Evolutionary conservation across 2,113 vertebrate species (phyloP), one percentile per base, ranked within the genome.

Genomic region (Onychostruthus taczanowskii): DNA sequence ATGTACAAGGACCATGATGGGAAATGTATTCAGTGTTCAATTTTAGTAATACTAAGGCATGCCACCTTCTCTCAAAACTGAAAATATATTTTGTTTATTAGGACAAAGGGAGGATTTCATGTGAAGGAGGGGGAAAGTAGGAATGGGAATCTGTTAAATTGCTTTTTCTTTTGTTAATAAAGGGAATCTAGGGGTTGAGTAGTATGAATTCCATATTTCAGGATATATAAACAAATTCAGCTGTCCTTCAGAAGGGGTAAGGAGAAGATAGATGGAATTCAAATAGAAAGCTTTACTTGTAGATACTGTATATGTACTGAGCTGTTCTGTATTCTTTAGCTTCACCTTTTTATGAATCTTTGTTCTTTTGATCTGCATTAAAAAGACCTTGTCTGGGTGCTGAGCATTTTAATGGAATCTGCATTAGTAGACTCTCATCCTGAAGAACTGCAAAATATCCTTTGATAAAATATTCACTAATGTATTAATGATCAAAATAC

Each of bases 391-490:
- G 50, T 91, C 70, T 74, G 0, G 2, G 39, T 82, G 69, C 73
- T 75, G 90, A 88, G 46, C 73, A 81, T 68, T 89, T 93, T 93
- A 95, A 92, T 94, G 73, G 88, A 78, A 89, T 62, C 58, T 79
- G 76, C 63, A 89, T 78, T 94, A 92, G 58, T 49, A 87, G 86
- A 69, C n/a, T 93, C 61, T 75, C 52, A 39, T 92, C n/a, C 56
- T 46, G 76, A 86, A 93, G 70, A 81, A 75, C 53, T 84, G 80
- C 61, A 87, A 78, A 93, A 64, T 90, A 81, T 39, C 50, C 62
- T 97, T 97, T 96, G 96, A 96, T 96, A 94, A 92, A 97, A 79
- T 92, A 95, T 96, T 90, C 90, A 75, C 76, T 92, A 56, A 95
- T 89, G 86, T 90, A 92, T 93, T 94, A 96, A 94, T 92, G 93